Conservation (phyloP, 2,113 vertebrate genomes). For the Morphnarchus princeps region DNA sequence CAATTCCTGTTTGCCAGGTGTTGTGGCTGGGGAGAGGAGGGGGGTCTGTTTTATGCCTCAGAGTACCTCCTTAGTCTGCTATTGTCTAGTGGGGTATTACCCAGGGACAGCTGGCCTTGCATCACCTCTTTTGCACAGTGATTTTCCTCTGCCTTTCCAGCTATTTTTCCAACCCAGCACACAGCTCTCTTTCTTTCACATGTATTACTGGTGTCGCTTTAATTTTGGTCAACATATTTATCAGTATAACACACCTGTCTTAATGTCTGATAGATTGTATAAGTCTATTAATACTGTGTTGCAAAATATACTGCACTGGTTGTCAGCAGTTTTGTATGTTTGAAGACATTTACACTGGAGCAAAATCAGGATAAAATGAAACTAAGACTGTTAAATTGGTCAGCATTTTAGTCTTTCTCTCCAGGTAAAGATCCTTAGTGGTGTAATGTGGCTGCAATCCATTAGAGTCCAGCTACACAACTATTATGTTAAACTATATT, state of each 20-base stretch:
- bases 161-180: background rate
- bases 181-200: background rate
- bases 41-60: background rate
- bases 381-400: background rate
- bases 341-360: background rate
- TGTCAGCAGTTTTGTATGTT: background rate
- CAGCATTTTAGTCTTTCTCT: background rate
- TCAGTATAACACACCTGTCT: background rate
- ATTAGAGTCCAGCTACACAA: background rate
- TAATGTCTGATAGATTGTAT: background rate
- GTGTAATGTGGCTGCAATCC: background rate
- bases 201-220: background rate
- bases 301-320: background rate
- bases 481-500: constrained; percentile 12
- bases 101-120: background rate
- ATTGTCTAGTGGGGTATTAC: background rate
- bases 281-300: background rate
- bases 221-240: background rate
- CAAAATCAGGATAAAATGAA: background rate
- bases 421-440: background rate
- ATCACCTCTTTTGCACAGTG: background rate
- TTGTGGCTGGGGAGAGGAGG: background rate
- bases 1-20: background rate
- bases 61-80: background rate
- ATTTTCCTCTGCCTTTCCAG: background rate